These are phyloP conservation scores for Manacus vitellinus DNA, from an alignment of 2,113 vertebrate species.

Conservation along the genomic window DNA sequence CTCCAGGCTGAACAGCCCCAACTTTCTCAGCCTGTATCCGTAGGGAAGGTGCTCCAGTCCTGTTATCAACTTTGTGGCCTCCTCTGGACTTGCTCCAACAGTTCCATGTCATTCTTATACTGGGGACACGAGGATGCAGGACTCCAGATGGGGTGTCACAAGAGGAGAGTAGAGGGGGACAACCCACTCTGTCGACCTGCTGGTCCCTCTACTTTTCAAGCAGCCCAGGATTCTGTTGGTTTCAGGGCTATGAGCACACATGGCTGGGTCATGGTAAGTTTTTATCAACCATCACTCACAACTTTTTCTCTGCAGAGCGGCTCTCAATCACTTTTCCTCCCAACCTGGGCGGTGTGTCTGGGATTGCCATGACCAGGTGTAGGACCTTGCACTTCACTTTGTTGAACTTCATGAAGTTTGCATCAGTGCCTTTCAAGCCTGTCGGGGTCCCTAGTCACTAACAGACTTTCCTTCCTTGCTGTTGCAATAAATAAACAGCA, in stretches of 20 bases:
- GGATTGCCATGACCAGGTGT: background rate
- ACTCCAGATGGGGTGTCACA: background rate
- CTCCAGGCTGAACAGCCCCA: background rate
- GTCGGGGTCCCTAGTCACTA: background rate
- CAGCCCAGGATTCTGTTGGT: background rate
- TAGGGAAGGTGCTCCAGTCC: background rate
- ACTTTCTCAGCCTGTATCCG: background rate
- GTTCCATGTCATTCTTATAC: background rate
- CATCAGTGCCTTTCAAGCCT: background rate
- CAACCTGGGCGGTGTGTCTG: background rate
- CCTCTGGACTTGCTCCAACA: background rate
- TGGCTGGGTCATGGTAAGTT: background rate
- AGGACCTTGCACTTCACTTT: background rate
- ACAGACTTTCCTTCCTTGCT: background rate
- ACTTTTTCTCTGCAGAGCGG: background rate
- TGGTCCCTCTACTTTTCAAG: background rate
- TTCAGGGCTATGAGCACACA: rapidly evolving
- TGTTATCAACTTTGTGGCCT: background rate
- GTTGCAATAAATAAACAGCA: background rate
- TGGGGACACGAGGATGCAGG: background rate
- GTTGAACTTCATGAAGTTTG: background rate
- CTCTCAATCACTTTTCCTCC: background rate
- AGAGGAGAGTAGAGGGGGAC: background rate
- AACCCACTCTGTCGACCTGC: background rate
- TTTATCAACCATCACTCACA: background rate